Conservation (phyloP, 2,888 invertebrate genomes). For the Alloplasta piceator region DNA sequence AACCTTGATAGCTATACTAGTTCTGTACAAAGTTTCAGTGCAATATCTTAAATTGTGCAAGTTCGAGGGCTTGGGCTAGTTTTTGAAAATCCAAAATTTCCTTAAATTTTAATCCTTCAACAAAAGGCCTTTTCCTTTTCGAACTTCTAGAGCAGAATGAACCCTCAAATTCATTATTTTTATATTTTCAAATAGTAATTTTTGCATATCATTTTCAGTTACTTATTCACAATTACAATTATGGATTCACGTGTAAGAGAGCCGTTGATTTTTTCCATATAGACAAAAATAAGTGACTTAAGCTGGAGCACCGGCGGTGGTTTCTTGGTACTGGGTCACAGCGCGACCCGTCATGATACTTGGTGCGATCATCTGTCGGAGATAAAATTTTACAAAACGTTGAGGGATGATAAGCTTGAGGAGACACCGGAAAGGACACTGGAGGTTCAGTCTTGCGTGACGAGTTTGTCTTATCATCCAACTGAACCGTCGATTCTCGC, state of each 20-base stretch:
- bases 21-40: too few relatives aligned
- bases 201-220: neutral
- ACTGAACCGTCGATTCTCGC: constrained; percentile 84
- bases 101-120: too few relatives aligned
- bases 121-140: too few relatives aligned
- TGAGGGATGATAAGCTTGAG: constrained; percentile 73
- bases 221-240: neutral
- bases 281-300: constrained; percentile 79
- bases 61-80: too few relatives aligned
- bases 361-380: constrained; percentile 80
- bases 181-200: neutral
- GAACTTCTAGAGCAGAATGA: too few relatives aligned
- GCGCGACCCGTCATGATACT: constrained; percentile 75
- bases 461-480: constrained; percentile 84
- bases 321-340: constrained; percentile 76
- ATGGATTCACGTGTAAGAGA: neutral
- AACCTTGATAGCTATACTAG: too few relatives aligned
- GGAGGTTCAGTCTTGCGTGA: constrained; percentile 83
- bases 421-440: constrained; percentile 72
- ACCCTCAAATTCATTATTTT: too few relatives aligned
- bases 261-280: constrained; percentile 47
- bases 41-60: too few relatives aligned
- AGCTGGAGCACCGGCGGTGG: constrained; percentile 81
- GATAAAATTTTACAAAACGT: constrained; percentile 78
- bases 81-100: too few relatives aligned